Evolutionary conservation across 2,888 invertebrate genomes (phyloP).

Genomic region (Aleiodes alternator): DNA sequence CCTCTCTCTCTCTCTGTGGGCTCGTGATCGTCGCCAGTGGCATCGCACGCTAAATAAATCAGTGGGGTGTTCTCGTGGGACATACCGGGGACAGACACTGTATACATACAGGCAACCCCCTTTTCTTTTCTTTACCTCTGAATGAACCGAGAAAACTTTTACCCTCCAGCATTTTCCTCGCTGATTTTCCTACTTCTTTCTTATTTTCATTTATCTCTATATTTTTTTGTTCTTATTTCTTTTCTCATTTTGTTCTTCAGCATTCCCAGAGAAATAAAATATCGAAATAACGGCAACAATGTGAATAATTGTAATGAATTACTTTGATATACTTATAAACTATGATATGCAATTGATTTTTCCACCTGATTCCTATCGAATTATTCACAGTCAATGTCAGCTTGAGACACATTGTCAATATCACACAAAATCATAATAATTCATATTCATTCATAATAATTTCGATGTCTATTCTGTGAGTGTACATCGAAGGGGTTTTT

Average conservation of each 20-base stretch:
- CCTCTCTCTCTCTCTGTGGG: slow-evolving; percentile 1
- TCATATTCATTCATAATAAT: slow-evolving; percentile 9
- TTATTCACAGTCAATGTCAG: background rate
- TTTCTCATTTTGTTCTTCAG: background rate
- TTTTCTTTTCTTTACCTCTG: slow-evolving; percentile 4
- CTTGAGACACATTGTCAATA: background rate
- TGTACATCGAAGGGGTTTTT: slow-evolving; percentile 11
- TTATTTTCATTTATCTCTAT: background rate
- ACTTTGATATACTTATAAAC: background rate
- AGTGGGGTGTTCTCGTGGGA: slow-evolving; percentile 56
- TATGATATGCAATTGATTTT: slow-evolving; percentile 27
- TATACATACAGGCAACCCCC: slow-evolving; percentile 26
- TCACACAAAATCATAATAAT: too few species aligned
- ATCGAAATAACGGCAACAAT: background rate
- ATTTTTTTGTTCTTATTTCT: background rate
- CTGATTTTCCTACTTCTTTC: slow-evolving; percentile 14
- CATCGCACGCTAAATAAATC: slow-evolving; percentile 61
- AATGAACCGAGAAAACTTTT: slow-evolving; percentile 10
- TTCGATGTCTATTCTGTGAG: slow-evolving; percentile 27
- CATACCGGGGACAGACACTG: slow-evolving; percentile 38
- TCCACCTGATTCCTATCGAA: background rate
- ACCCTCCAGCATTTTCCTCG: slow-evolving; percentile 25
- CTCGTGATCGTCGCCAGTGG: slow-evolving; percentile 49
- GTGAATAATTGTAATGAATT: background rate
- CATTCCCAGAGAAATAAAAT: background rate